Conservation (phyloP, 2,888 invertebrate species). For the Cordilura impudica region DNA sequence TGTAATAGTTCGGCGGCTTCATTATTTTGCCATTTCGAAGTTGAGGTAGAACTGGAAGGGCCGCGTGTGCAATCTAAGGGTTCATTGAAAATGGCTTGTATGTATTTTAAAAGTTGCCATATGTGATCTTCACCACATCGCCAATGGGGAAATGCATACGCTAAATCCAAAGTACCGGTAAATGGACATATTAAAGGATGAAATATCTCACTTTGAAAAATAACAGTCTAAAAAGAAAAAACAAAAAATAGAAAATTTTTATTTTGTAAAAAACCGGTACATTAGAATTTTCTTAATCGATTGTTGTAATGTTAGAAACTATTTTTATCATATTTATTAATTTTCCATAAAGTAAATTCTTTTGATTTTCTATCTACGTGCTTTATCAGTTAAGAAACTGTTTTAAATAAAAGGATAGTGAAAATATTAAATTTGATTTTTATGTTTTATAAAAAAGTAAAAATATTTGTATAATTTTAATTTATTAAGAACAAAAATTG, state of each 20-base stretch:
- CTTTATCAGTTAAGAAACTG: too few relatives aligned
- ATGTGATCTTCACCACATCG: slow-evolving; percentile 88
- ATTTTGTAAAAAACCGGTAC: background rate
- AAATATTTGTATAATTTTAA: too few relatives aligned
- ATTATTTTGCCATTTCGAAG: slow-evolving; percentile 67
- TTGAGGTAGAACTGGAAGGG: slow-evolving; percentile 60
- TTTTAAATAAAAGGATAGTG: too few relatives aligned
- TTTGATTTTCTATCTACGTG: too few relatives aligned
- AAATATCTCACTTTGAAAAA: slow-evolving; percentile 90
- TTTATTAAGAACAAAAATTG: background rate
- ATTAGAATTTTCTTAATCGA: too few relatives aligned
- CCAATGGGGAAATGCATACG: slow-evolving; percentile 91
- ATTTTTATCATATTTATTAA: too few relatives aligned
- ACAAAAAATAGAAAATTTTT: background rate
- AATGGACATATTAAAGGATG: slow-evolving; percentile 91
- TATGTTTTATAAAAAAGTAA: too few relatives aligned
- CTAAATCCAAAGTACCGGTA: slow-evolving; percentile 87
- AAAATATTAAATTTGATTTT: too few relatives aligned
- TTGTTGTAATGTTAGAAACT: too few relatives aligned
- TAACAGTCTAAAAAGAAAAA: slow-evolving; percentile 82
- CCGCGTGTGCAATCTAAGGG: slow-evolving; percentile 78
- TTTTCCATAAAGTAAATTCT: too few relatives aligned
- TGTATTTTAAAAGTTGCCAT: slow-evolving; percentile 93
- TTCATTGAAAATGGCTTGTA: slow-evolving; percentile 89
- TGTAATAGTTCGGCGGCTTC: slow-evolving; percentile 70